A percentile compares a stretch with the other conserved stretches of the same genome.
phyloP scores from a whole-genome alignment of 2,797 vertebrate genomes.

The Xerus rutilus region DNA sequence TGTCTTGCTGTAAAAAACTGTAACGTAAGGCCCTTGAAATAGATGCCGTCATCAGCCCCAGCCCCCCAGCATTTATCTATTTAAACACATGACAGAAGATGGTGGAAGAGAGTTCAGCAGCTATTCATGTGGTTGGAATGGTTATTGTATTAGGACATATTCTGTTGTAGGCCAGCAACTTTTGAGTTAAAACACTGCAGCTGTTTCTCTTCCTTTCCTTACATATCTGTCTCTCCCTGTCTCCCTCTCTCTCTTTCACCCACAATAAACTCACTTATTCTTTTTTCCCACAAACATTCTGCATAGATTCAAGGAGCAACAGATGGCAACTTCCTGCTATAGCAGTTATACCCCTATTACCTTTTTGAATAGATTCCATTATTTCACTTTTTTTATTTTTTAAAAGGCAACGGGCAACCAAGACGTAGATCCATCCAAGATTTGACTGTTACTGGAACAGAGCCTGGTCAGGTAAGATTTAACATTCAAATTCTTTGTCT shows the following conservation, averaged over 20 bases:
- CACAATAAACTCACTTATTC: slow-evolving; percentile 73
- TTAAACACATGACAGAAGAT: slow-evolving; percentile 90
- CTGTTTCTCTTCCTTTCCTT: slow-evolving; percentile 86
- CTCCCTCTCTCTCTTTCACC: neutral
- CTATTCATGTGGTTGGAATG: slow-evolving; percentile 88
- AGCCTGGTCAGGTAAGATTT: slow-evolving; percentile 95
- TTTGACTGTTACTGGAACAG: slow-evolving; percentile 93
- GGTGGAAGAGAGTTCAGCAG: slow-evolving; percentile 87
- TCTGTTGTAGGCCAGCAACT: slow-evolving; percentile 86
- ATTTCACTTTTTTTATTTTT: slow-evolving; percentile 83
- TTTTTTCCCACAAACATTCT: slow-evolving; percentile 67
- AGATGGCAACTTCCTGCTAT: slow-evolving; percentile 87
- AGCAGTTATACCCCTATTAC: slow-evolving; percentile 82
- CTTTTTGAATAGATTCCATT: slow-evolving; percentile 83
- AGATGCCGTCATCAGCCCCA: slow-evolving; percentile 91
- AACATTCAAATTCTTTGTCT: slow-evolving; percentile 61
- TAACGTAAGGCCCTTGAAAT: slow-evolving; percentile 92
- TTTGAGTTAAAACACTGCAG: slow-evolving; percentile 91
- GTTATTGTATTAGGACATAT: slow-evolving; percentile 87
- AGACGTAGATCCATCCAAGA: slow-evolving; percentile 98
- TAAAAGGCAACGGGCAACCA: slow-evolving; percentile 95
- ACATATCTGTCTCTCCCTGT: slow-evolving; percentile 48
- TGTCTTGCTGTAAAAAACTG: slow-evolving; percentile 88
- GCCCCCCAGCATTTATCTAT: slow-evolving; percentile 84
- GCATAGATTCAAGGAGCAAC: slow-evolving; percentile 86